phyloP scores from a whole-genome alignment of 2,888 invertebrate genomes.

The Hyposoter dolosus region DNA sequence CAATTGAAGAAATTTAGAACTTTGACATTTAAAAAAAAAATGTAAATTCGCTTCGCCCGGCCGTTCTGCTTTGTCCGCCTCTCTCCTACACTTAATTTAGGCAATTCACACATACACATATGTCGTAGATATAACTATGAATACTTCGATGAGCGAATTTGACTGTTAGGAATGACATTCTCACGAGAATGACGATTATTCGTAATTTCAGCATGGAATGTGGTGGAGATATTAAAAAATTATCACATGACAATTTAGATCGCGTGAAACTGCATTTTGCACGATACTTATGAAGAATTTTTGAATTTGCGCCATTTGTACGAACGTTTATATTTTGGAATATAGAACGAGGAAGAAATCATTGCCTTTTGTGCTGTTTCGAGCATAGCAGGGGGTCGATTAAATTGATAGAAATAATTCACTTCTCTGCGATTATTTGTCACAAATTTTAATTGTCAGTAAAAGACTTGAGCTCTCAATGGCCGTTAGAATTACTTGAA shows the following conservation, averaged over 20 bases:
- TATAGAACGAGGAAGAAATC: slow-evolving; percentile 25
- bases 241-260: not conserved
- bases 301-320: slow-evolving; percentile 33
- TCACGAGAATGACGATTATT: slow-evolving; percentile 17
- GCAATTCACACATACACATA: not conserved
- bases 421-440: not conserved
- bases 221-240: slow-evolving; percentile 8
- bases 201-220: slow-evolving; percentile 34
- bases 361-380: not conserved
- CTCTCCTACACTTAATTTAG: not conserved
- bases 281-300: not conserved
- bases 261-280: not conserved
- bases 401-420: not conserved
- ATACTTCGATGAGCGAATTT: slow-evolving; percentile 22
- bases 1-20: too few relatives aligned
- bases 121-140: not conserved
- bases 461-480: slow-evolving; percentile 40
- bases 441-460: slow-evolving; percentile 42
- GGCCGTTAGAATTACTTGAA: not conserved
- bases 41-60: too few relatives aligned
- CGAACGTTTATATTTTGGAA: slow-evolving; percentile 34
- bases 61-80: too few relatives aligned
- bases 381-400: not conserved
- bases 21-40: too few relatives aligned
- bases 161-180: slow-evolving; percentile 25